These are phyloP conservation scores for Drosophila algonquin DNA, from an alignment of 2,888 invertebrate species.

Conservation along the genomic window DNA sequence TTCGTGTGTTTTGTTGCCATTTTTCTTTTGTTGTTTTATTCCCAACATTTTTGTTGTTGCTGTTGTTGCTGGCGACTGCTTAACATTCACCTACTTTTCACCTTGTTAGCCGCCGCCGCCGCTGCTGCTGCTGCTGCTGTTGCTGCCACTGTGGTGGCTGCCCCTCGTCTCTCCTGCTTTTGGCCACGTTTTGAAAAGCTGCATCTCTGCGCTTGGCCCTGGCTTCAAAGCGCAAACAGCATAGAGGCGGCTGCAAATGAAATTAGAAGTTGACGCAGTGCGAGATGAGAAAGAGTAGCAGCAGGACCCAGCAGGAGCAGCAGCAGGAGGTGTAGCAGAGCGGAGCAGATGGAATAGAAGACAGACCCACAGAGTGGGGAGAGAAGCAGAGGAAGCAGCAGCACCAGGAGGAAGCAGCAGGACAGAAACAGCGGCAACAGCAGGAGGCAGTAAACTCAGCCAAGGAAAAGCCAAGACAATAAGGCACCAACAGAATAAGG, in stretches of 20 bases:
- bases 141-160: neutral
- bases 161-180: constrained; percentile 18
- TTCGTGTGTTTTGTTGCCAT: constrained; percentile 57
- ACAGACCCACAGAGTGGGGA: neutral
- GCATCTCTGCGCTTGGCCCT: constrained; percentile 67
- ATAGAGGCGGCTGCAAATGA: constrained; percentile 65
- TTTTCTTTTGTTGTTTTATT: constrained; percentile 62
- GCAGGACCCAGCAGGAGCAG: neutral
- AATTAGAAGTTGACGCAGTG: constrained; percentile 78
- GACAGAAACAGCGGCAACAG: neutral
- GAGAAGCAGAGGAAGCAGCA: neutral
- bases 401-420: too few relatives aligned
- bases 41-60: constrained; percentile 50
- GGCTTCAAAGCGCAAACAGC: constrained; percentile 68
- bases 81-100: constrained; percentile 59
- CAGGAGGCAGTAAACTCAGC: constrained; percentile 32
- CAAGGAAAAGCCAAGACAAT: constrained; percentile 38
- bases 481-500: constrained; percentile 23
- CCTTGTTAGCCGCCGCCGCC: constrained; percentile 48
- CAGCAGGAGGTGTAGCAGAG: neutral
- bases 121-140: constrained; percentile 21
- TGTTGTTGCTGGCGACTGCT: constrained; percentile 33
- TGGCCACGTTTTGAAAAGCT: constrained; percentile 57
- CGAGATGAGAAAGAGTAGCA: constrained; percentile 10
- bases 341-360: neutral